phyloP scores from a whole-genome alignment of 2,797 vertebrate species.

The Pangasius krempfi region DNA sequence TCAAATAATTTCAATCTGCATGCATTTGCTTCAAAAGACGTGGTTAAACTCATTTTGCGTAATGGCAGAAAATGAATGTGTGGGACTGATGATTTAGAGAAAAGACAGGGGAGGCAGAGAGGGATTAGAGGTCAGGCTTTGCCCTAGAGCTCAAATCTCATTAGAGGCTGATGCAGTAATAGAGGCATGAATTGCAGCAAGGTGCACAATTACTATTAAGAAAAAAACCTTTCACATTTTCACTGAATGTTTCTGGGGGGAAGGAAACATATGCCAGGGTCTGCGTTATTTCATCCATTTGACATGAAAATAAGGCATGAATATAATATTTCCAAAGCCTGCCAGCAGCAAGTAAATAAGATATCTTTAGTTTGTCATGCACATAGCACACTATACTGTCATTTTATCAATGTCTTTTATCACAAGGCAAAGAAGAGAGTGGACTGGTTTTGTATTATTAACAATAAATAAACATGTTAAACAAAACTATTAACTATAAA shows the following conservation, averaged over 20 bases:
- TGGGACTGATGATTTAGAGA: not conserved
- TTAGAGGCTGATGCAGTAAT: constrained; percentile 17
- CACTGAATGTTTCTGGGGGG: not conserved
- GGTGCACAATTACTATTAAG: constrained; percentile 29
- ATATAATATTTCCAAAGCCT: constrained; percentile 2
- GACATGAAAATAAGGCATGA: constrained; percentile 7
- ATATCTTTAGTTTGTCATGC: not conserved
- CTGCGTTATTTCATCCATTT: not conserved
- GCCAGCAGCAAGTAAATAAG: not conserved
- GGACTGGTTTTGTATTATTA: not conserved
- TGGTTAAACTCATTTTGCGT: constrained; percentile 1
- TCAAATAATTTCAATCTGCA: not conserved
- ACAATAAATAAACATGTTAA: too few relatives aligned
- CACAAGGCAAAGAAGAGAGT: not conserved
- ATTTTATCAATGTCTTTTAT: not conserved
- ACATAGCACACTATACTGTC: not conserved
- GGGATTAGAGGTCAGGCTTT: constrained; percentile 2
- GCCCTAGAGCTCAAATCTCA: constrained; percentile 40
- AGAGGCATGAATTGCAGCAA: constrained; percentile 30
- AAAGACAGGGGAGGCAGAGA: not conserved
- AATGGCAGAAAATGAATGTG: constrained; percentile 16
- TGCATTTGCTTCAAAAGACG: not conserved
- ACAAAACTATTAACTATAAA: too few relatives aligned
- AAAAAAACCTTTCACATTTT: not conserved
- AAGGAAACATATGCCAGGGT: not conserved